A percentile compares a stretch with the other conserved stretches of the same genome.
phyloP scores from a whole-genome alignment of 30 jellyfish, hydroid and myxozoan genomes.

The Mastigias papua region DNA sequence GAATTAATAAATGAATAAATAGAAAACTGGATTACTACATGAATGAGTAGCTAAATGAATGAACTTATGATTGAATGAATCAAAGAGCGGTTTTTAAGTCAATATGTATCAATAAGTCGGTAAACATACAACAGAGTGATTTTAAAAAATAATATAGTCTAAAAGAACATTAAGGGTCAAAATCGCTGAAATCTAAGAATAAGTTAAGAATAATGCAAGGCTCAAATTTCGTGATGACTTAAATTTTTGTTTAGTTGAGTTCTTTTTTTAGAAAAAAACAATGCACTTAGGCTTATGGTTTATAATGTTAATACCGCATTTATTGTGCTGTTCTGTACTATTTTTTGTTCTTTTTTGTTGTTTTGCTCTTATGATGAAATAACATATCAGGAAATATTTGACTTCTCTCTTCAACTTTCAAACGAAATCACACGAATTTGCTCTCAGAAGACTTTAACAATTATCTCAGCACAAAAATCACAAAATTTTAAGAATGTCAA shows the following conservation, averaged over 20 bases:
- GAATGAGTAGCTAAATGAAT: not conserved
- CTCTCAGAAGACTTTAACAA: no score
- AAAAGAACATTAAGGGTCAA: no score
- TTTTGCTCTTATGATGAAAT: no score
- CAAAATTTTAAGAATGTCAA: no score
- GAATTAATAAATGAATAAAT: not conserved
- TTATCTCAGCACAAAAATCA: no score
- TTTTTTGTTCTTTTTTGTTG: no score
- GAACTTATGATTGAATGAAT: not conserved
- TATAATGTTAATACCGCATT: not conserved
- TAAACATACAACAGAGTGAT: not conserved
- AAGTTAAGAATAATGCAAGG: no score
- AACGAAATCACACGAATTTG: no score
- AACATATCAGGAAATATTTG: no score
- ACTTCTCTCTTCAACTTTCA: no score
- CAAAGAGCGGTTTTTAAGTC: not conserved
- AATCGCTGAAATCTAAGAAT: no score
- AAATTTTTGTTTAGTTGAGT: not conserved
- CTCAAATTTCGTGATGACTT: not conserved
- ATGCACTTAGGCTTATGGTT: not conserved
- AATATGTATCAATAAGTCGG: not conserved
- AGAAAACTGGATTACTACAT: not conserved
- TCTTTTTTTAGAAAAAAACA: not conserved
- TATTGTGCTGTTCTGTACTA: not conserved
- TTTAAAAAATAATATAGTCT: no score